Evolutionary conservation across 2,888 invertebrate genomes (phyloP).

Genomic region (Melanotus villosus): DNA sequence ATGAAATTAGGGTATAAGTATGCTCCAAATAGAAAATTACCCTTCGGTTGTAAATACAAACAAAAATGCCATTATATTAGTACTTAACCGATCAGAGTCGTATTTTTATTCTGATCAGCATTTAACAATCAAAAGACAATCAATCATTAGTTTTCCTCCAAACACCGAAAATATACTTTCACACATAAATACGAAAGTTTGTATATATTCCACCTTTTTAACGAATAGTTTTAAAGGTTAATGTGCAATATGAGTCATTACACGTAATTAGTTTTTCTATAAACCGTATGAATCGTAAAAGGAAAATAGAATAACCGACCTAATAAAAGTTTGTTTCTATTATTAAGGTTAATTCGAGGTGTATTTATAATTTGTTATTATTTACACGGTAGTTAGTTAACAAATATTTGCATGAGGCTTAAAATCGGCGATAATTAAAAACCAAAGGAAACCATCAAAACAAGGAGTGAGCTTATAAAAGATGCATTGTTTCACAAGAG

Average conservation of each 20-base stretch:
- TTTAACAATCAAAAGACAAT: not conserved
- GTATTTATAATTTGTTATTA: too few species aligned
- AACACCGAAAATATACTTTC: not conserved
- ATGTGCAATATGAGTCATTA: not conserved
- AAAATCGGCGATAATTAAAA: too few species aligned
- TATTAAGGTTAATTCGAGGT: too few species aligned
- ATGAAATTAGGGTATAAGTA: too few species aligned
- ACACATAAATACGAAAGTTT: not conserved
- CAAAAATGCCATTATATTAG: conserved; percentile 1
- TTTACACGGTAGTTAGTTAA: too few species aligned
- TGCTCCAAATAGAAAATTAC: not conserved
- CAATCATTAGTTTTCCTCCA: not conserved
- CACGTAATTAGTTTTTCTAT: not conserved
- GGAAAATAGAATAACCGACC: not conserved
- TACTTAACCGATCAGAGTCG: not conserved
- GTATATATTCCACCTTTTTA: not conserved
- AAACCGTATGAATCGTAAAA: too few species aligned
- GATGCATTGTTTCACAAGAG: conserved; percentile 34
- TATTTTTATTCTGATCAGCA: conserved; percentile 8
- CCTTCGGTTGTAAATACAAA: conserved; percentile 3
- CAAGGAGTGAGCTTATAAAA: too few species aligned
- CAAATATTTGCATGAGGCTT: too few species aligned
- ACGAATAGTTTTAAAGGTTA: not conserved
- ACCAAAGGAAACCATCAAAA: too few species aligned
- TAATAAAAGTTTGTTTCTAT: not conserved